Percentiles rank a stretch among this genome's conserved stretches.
phyloP scores from a whole-genome alignment of 2,888 invertebrate genomes.

The Euclidia mi region DNA sequence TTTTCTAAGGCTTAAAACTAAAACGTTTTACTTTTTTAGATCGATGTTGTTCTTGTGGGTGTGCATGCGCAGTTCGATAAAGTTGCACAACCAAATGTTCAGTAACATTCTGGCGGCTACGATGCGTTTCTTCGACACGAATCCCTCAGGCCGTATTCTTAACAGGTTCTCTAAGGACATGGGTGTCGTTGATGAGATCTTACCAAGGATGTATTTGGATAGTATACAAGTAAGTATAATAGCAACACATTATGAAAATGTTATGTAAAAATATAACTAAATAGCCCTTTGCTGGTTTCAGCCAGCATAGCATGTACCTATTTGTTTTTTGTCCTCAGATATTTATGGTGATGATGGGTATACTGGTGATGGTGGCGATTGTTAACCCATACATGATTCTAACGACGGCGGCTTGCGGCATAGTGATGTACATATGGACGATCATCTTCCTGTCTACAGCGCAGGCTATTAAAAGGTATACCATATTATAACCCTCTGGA shows the following conservation, averaged over 20 bases:
- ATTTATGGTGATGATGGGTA: slow-evolving; percentile 92
- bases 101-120: slow-evolving; percentile 93
- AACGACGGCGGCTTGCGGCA: slow-evolving; percentile 90
- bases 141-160: slow-evolving; percentile 95
- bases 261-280: too few relatives aligned
- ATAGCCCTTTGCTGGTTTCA: too few relatives aligned
- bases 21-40: too few relatives aligned
- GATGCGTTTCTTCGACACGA: slow-evolving; percentile 95
- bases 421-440: slow-evolving; percentile 91
- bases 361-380: slow-evolving; percentile 92
- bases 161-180: slow-evolving; percentile 96
- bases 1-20: too few relatives aligned
- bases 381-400: slow-evolving; percentile 92
- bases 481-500: too few relatives aligned
- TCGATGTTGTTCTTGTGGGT: slow-evolving; percentile 93
- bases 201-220: slow-evolving; percentile 92
- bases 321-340: slow-evolving; percentile 85
- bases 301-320: too few relatives aligned
- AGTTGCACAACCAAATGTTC: slow-evolving; percentile 95
- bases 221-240: slow-evolving; percentile 87
- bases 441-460: slow-evolving; percentile 92
- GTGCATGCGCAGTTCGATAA: slow-evolving; percentile 93
- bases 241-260: too few relatives aligned
- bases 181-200: slow-evolving; percentile 93
- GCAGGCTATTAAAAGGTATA: slow-evolving; percentile 92